Evolutionary conservation across 2,113 vertebrate genomes (phyloP).

Genomic region (Eonycteris spelaea): DNA sequence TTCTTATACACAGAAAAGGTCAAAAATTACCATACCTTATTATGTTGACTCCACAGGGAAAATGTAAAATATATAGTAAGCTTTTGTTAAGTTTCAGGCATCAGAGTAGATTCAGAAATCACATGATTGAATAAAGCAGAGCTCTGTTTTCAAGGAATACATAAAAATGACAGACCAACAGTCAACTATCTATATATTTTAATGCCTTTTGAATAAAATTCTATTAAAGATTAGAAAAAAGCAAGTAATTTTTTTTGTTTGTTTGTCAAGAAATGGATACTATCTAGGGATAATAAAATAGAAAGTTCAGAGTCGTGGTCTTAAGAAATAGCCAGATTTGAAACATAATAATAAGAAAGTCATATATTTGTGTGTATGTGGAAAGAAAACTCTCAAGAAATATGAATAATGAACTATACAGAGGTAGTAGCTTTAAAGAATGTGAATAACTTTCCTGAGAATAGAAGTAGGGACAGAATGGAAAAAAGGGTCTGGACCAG

Average conservation of each 20-base stretch:
- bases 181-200: neutral
- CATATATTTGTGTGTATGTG: no score
- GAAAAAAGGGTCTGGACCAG: neutral
- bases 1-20: neutral
- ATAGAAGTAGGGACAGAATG: neutral
- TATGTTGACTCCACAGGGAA: neutral
- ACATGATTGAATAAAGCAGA: neutral
- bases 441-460: neutral
- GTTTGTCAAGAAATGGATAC: neutral
- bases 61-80: neutral
- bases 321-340: neutral
- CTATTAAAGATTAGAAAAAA: neutral
- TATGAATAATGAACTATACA: neutral
- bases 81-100: neutral
- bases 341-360: neutral
- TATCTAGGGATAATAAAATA: neutral
- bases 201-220: neutral
- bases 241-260: neutral
- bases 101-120: neutral
- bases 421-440: neutral
- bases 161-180: neutral
- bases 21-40: neutral
- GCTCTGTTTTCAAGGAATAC: neutral
- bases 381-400: neutral
- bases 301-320: neutral